Percentiles rank a stretch among this genome's conserved stretches.
Conservation (phyloP, 2,113 vertebrate genomes). For the Lagopus leucura region DNA sequence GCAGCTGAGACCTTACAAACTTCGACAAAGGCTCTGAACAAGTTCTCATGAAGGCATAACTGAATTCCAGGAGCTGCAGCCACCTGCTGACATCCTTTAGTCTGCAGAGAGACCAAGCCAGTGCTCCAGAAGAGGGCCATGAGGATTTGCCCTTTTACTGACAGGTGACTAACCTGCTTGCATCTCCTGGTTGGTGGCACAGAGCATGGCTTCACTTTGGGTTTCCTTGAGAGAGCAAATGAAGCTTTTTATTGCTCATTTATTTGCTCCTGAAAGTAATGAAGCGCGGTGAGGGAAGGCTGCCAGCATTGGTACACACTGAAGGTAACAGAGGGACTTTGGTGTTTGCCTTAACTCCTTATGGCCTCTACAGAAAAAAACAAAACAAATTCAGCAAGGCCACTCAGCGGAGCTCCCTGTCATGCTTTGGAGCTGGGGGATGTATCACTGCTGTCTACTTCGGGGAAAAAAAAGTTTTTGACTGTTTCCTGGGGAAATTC, state of each 20-base stretch:
- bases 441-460: neutral
- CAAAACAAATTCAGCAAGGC: neutral
- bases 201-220: neutral
- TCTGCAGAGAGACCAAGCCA: neutral
- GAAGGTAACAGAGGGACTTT: neutral
- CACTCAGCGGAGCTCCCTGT: neutral
- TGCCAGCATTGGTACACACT: neutral
- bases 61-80: neutral
- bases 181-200: neutral
- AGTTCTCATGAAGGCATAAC: neutral
- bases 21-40: neutral
- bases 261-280: neutral
- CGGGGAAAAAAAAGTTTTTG: neutral
- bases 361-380: neutral
- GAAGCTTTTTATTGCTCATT: neutral
- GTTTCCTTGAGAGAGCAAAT: neutral
- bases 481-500: neutral
- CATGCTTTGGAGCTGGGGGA: neutral
- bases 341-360: neutral
- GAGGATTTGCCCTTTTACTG: neutral
- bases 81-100: neutral
- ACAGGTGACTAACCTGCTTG: neutral
- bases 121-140: accelerated
- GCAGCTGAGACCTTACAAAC: neutral
- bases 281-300: neutral